A percentile compares a stretch with the other conserved stretches of the same genome.
These are phyloP conservation scores for Eubasilissa regina DNA, from an alignment of 1,140 invertebrate species.

Conservation along the genomic window DNA sequence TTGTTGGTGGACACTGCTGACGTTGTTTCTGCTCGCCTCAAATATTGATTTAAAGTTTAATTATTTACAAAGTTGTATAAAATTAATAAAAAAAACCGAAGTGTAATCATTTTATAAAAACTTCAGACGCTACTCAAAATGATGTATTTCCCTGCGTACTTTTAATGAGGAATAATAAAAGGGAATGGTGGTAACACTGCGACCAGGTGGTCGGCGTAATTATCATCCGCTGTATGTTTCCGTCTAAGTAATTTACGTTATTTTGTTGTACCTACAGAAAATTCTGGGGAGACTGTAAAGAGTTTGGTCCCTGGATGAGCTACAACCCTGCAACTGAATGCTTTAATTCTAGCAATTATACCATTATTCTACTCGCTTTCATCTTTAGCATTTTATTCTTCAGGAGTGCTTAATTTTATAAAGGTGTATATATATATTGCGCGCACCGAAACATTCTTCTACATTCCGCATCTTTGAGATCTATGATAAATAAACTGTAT, in stretches of 20 bases:
- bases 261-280: conserved; percentile 45
- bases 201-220: conserved; percentile 57
- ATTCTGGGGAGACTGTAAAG: conserved; percentile 42
- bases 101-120: too few species aligned
- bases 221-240: conserved; percentile 49
- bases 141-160: conserved; percentile 40
- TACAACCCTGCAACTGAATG: conserved; percentile 2
- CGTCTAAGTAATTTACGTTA: conserved; percentile 52
- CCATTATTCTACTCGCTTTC: conserved; percentile 31
- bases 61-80: too few species aligned
- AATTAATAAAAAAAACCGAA: too few species aligned
- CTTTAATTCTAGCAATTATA: conserved; percentile 23
- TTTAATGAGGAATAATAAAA: conserved; percentile 52
- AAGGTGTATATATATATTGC: too few species aligned
- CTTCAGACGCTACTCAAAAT: neutral
- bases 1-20: too few species aligned
- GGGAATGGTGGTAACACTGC: conserved; percentile 16
- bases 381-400: neutral
- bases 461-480: too few species aligned
- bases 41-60: too few species aligned
- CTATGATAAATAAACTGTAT: too few species aligned
- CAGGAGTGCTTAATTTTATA: too few species aligned
- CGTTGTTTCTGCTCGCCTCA: too few species aligned
- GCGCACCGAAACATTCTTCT: too few species aligned
- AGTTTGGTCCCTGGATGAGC: conserved; percentile 31